Evolutionary conservation across 2,113 vertebrate species (phyloP).

Genomic region (Callorhinus ursinus): DNA sequence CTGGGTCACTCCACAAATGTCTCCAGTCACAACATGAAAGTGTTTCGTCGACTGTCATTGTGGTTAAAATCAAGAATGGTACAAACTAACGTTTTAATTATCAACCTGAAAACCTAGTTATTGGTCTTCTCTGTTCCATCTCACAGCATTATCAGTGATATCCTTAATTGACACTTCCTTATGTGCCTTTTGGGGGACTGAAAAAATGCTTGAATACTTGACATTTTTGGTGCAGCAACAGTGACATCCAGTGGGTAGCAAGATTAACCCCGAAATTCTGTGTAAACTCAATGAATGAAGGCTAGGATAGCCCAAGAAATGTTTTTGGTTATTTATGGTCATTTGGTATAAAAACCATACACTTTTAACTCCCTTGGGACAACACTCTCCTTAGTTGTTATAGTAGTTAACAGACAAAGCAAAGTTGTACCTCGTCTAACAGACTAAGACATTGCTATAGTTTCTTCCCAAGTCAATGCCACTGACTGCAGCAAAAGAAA

Average conservation of each 20-base stretch:
- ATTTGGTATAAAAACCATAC: conserved; percentile 28
- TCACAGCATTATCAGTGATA: conserved; percentile 55
- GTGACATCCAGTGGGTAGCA: conserved; percentile 90
- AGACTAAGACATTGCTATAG: conserved; percentile 7
- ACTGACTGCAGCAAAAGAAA: background rate
- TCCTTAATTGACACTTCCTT: conserved; percentile 64
- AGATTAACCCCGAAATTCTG: conserved; percentile 82
- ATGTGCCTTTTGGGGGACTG: conserved; percentile 72
- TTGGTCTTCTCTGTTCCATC: conserved; percentile 62
- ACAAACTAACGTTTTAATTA: conserved; percentile 67
- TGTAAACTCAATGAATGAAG: conserved; percentile 55
- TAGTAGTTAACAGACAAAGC: conserved; percentile 26
- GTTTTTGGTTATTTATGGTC: background rate
- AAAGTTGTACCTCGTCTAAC: conserved; percentile 14
- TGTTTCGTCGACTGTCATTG: conserved; percentile 57
- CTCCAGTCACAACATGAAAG: conserved; percentile 67
- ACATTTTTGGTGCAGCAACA: conserved; percentile 78
- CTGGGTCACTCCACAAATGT: conserved; percentile 63
- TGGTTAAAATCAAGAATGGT: conserved; percentile 72
- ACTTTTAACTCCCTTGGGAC: conserved; percentile 42
- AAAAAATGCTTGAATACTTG: conserved; percentile 73
- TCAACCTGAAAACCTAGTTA: conserved; percentile 53
- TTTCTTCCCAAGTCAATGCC: conserved; percentile 35
- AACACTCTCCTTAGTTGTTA: conserved; percentile 31
- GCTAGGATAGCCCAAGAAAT: conserved; percentile 45